Conservation (phyloP, 1,140 invertebrate genomes). For the Elymnias hypermnestra region DNA sequence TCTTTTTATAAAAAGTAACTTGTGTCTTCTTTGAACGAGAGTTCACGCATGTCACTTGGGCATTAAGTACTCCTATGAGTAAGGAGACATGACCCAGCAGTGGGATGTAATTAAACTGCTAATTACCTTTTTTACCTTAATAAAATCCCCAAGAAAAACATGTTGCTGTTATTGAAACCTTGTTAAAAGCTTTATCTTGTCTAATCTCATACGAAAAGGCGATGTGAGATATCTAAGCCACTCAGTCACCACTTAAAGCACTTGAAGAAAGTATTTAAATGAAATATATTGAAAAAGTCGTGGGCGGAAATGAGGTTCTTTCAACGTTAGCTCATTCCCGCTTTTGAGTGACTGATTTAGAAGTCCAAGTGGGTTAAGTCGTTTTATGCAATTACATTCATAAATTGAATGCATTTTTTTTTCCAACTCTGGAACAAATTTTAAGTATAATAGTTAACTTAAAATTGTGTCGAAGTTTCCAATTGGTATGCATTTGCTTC, state of each 20-base stretch:
- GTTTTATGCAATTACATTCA: conserved; percentile 9
- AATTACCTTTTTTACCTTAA: too few relatives aligned
- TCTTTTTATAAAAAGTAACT: too few relatives aligned
- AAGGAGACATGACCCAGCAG: too few relatives aligned
- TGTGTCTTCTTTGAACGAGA: too few relatives aligned
- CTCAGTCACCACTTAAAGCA: conserved; percentile 41
- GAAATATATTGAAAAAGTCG: conserved; percentile 68
- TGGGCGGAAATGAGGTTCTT: conserved; percentile 68
- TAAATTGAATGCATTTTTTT: conserved; percentile 1
- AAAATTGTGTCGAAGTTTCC: too few relatives aligned
- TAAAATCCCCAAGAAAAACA: too few relatives aligned
- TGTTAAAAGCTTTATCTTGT: conserved; percentile 54
- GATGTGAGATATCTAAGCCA: conserved; percentile 60
- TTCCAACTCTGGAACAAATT: too few relatives aligned
- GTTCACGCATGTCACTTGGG: too few relatives aligned
- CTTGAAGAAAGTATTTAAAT: conserved; percentile 60
- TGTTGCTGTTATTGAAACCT: background rate
- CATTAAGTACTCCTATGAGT: too few relatives aligned
- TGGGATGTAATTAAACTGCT: too few relatives aligned
- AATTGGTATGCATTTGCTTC: too few relatives aligned
- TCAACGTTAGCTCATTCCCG: conserved; percentile 50
- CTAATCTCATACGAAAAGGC: conserved; percentile 36
- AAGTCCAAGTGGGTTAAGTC: conserved; percentile 38
- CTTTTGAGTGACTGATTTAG: conserved; percentile 55
- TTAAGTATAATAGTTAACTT: too few relatives aligned